Evolutionary conservation across 2,888 invertebrate species (phyloP), one percentile per base, ranked within the genome.

Genomic region (Cosmia trapezina): DNA sequence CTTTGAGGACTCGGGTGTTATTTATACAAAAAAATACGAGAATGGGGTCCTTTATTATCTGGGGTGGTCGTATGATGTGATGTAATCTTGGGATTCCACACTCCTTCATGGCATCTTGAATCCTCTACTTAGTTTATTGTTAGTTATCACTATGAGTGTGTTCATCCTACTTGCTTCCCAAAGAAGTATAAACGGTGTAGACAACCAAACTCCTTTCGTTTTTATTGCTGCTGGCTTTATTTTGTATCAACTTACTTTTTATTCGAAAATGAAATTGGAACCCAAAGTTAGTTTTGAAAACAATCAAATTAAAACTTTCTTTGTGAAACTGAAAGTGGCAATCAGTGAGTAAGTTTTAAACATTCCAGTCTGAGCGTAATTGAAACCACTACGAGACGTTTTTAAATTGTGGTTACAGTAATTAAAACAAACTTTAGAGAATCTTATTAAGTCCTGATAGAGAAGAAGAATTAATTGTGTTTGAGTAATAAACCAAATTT

Each of bases 301-400:
- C 53, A 78, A 83, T 78, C 63, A 78, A 83, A 83, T 80, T 82
- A 78, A 66, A 79, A 82, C 83, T 82, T 78, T 79, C 70, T 66
- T 78, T 82, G 65, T 70, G 47, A 66, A 57, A 65, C 60, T 62
- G 61, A 78, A 72, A 68, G 61, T 68, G 73, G 76, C 70, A 80
- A 78, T 78, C 68, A 64, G 60, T 63, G 22, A 28, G 49, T 67
- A 56, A 78, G 67, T 71, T 78, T 71, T 54, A 43, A 54, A 83
- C 60, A 67, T 66, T 67, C 28, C 57, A 67, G 47, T 53, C 66
- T 67, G 63, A 53, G 17, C n/a, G 12, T 70, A 49, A 51, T 70
- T 70, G 60, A 60, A 70, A 77, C 45, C 17, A 67, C 64, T 49
- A 33, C 45, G n/a, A 47, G 47, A 37, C 4, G 14, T 41, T 68